phyloP scores from a whole-genome alignment of 2,888 invertebrate genomes.

The Drosophila subquinaria region DNA sequence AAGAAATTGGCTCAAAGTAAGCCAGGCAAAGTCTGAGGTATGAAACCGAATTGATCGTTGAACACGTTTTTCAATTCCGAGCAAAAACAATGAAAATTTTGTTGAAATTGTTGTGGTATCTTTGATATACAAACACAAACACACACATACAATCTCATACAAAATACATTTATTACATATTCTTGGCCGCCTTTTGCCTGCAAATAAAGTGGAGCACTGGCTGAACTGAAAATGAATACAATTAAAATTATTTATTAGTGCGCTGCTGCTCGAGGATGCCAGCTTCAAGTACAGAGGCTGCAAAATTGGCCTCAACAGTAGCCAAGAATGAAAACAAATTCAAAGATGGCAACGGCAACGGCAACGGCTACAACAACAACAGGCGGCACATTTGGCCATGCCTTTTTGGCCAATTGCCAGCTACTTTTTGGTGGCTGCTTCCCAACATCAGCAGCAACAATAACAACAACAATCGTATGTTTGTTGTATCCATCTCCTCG shows the following conservation, averaged over 20 bases:
- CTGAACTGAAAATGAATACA: constrained; percentile 62
- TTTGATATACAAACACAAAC: constrained; percentile 2
- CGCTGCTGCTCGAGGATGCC: constrained; percentile 48
- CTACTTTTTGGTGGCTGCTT: constrained; percentile 62
- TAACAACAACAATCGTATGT: constrained; percentile 18
- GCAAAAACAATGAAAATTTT: constrained; percentile 42
- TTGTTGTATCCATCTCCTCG: constrained; percentile 58
- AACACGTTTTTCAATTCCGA: constrained; percentile 72
- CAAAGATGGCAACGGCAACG: constrained; percentile 54
- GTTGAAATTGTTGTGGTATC: constrained; percentile 37
- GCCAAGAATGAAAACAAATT: constrained; percentile 63
- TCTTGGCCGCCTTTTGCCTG: constrained; percentile 55
- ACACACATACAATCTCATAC: not conserved
- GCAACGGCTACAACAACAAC: constrained; percentile 32
- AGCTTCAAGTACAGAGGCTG: constrained; percentile 65
- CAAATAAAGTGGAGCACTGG: constrained; percentile 63
- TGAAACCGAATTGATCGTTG: constrained; percentile 58
- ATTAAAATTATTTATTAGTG: constrained; percentile 81
- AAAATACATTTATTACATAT: constrained; percentile 31
- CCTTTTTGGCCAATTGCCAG: constrained; percentile 80
- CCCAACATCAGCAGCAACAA: constrained; percentile 40
- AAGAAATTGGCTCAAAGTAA: constrained; percentile 3
- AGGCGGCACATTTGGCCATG: constrained; percentile 79
- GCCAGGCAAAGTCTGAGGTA: constrained; percentile 15
- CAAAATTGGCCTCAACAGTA: constrained; percentile 61